Evolutionary conservation across 2,113 vertebrate species (phyloP).

Genomic region (Benitochromis conjunctus): DNA sequence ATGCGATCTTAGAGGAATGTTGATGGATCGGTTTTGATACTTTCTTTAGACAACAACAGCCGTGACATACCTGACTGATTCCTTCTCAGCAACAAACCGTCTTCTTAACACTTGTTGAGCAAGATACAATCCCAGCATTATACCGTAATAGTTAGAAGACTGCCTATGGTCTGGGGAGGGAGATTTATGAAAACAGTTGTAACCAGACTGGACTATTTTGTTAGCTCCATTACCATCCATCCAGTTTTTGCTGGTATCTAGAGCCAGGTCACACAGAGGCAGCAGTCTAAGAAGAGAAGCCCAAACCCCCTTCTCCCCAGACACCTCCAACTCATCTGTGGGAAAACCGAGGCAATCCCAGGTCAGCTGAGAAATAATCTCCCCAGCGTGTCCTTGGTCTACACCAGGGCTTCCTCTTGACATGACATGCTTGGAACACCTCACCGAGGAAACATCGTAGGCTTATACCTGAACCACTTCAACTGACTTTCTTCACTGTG

Average conservation of each 20-base stretch:
- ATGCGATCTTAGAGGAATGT: background rate
- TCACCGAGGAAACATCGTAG: background rate
- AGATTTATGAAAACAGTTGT: background rate
- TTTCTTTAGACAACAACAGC: background rate
- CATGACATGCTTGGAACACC: background rate
- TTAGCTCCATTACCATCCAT: background rate
- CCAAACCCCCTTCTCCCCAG: background rate
- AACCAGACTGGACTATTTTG: background rate
- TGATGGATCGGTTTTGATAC: background rate
- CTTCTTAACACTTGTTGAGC: background rate
- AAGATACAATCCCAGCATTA: background rate
- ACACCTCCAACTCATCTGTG: background rate
- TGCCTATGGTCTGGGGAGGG: background rate
- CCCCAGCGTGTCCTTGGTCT: background rate
- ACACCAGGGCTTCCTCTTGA: background rate
- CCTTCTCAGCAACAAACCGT: background rate
- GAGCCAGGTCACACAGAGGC: background rate
- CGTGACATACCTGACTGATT: background rate
- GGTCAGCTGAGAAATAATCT: background rate
- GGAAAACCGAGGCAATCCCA: background rate
- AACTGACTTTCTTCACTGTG: background rate
- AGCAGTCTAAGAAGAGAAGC: background rate
- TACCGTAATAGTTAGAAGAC: background rate
- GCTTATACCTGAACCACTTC: background rate
- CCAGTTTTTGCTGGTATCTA: background rate